Evolutionary conservation across 2,888 invertebrate genomes (phyloP).

Genomic region (Drosophila mimetica): DNA sequence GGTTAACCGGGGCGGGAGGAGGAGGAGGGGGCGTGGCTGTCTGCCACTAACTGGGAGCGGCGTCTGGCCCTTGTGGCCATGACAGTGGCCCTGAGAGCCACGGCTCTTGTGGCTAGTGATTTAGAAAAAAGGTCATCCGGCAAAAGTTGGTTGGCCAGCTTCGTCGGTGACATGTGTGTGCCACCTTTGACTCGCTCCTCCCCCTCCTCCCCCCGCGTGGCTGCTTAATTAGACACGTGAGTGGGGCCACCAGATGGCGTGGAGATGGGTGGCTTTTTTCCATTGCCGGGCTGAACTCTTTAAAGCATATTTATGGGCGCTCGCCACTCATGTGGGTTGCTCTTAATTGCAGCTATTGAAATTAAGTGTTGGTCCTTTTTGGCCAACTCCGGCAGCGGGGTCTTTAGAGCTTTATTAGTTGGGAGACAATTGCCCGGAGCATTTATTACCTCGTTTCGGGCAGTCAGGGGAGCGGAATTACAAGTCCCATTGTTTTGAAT

Average conservation of each 20-base stretch:
- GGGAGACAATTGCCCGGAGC: slow-evolving; percentile 48
- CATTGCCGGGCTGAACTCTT: slow-evolving; percentile 63
- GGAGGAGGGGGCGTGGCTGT: slow-evolving; percentile 21
- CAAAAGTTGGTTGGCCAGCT: slow-evolving; percentile 56
- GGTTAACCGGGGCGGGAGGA: slow-evolving; percentile 16
- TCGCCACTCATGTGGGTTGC: slow-evolving; percentile 51
- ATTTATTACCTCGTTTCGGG: slow-evolving; percentile 59
- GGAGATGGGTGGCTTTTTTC: slow-evolving; percentile 18
- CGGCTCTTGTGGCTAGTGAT: slow-evolving; percentile 69
- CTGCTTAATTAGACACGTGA: slow-evolving; percentile 77
- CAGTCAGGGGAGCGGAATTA: slow-evolving; percentile 18
- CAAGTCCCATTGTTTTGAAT: slow-evolving; percentile 39
- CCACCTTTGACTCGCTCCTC: slow-evolving; percentile 9
- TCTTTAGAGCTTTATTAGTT: slow-evolving; percentile 60
- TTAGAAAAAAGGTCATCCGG: slow-evolving; percentile 74
- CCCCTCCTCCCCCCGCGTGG: neutral
- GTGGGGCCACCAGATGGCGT: slow-evolving; percentile 46
- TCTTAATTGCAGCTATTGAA: slow-evolving; percentile 78
- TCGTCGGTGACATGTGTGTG: slow-evolving; percentile 57
- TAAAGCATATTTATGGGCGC: slow-evolving; percentile 69
- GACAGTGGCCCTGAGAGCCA: slow-evolving; percentile 55
- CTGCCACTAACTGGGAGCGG: slow-evolving; percentile 59
- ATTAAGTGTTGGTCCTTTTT: slow-evolving; percentile 72
- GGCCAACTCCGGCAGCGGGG: slow-evolving; percentile 24
- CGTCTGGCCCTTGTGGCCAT: slow-evolving; percentile 59